A percentile compares a stretch with the other conserved stretches of the same genome.
Conservation (phyloP, 2,113 vertebrate genomes). For the Crotalus viridis region DNA sequence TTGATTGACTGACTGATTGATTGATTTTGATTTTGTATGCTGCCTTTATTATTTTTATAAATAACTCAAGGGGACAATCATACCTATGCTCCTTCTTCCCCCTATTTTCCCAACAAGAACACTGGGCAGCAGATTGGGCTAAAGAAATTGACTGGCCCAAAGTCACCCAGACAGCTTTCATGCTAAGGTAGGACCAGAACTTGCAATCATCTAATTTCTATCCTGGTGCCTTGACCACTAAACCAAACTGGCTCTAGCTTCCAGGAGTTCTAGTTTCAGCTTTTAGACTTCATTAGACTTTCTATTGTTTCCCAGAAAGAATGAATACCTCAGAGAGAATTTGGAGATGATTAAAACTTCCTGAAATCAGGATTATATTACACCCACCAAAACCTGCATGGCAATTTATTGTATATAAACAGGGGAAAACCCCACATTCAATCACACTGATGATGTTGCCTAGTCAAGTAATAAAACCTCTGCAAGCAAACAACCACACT, state of each 20-base stretch:
- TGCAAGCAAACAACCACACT: background rate
- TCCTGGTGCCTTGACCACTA: background rate
- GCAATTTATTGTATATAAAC: background rate
- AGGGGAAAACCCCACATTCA: background rate
- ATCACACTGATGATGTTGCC: background rate
- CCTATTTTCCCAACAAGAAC: background rate
- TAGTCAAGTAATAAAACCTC: background rate
- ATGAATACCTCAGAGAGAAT: background rate
- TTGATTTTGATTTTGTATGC: background rate
- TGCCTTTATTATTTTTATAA: background rate
- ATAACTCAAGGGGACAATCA: background rate
- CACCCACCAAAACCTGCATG: background rate
- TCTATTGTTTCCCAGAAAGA: background rate
- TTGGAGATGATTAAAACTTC: background rate
- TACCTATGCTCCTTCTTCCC: background rate
- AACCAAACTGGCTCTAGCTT: background rate
- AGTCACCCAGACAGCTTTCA: background rate
- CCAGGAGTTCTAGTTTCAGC: background rate
- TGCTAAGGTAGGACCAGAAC: background rate
- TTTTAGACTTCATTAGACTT: background rate
- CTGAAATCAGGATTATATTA: background rate
- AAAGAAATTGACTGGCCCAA: background rate
- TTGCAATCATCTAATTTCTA: background rate
- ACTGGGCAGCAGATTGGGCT: background rate
- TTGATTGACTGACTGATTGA: background rate